Evolutionary conservation across 1,140 invertebrate genomes (phyloP).

Genomic region (Drosophila ananassae): DNA sequence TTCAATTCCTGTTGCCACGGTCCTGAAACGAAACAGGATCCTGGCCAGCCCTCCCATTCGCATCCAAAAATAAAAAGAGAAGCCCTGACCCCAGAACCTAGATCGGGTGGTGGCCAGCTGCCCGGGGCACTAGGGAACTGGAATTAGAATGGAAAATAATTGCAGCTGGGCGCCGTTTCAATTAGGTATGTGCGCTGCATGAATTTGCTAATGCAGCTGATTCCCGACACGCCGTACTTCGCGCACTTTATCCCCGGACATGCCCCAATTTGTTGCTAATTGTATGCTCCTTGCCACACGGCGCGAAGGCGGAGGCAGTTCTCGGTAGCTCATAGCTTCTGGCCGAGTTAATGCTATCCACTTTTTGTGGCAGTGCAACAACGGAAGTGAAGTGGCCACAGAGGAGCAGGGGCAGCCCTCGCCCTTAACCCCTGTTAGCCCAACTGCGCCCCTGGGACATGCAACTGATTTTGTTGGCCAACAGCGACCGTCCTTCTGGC

Average conservation of each 20-base stretch:
- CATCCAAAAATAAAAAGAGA: background rate
- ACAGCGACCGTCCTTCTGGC: constrained; percentile 9
- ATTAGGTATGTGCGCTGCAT: constrained; percentile 58
- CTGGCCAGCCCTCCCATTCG: background rate
- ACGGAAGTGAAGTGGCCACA: constrained; percentile 56
- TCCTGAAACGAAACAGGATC: constrained; percentile 6
- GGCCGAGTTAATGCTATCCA: too few relatives aligned
- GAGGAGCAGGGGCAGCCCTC: constrained; percentile 20
- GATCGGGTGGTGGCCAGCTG: background rate
- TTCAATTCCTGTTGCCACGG: constrained; percentile 59
- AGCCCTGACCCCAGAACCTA: background rate
- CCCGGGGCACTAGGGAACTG: constrained; percentile 39
- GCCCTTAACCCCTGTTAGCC: constrained; percentile 13
- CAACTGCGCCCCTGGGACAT: constrained; percentile 68
- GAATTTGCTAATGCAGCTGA: constrained; percentile 58
- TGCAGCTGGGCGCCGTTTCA: constrained; percentile 74
- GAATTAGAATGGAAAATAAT: constrained; percentile 80
- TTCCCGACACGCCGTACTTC: constrained; percentile 17
- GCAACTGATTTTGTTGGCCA: constrained; percentile 31
- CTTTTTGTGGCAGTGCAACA: constrained; percentile 4
- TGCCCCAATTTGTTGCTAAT: constrained; percentile 45
- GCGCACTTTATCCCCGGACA: constrained; percentile 15
- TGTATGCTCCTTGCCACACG: constrained; percentile 25
- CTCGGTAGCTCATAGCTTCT: too few relatives aligned
- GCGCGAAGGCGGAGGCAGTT: background rate